Evolutionary conservation across 1,140 invertebrate genomes (phyloP).

Genomic region (Drosophila bifasciata): DNA sequence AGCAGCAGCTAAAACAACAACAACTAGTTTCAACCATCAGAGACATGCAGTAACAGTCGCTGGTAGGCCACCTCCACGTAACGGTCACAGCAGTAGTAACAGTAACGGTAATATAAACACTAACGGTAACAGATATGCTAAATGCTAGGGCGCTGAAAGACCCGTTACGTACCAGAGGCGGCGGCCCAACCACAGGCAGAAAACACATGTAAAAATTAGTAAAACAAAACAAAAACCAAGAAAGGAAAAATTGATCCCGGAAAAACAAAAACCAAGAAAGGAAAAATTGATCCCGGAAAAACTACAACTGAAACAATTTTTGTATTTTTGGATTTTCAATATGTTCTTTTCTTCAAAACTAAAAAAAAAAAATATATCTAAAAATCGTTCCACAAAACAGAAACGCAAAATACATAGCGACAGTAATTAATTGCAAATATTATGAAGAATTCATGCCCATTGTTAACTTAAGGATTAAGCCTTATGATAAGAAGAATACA

Average conservation of each 20-base stretch:
- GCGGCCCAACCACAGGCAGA: conserved; percentile 20
- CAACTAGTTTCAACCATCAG: conserved; percentile 56
- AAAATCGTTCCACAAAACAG: conserved; percentile 29
- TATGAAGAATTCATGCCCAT: conserved; percentile 29
- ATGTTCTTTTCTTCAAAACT: conserved; percentile 34
- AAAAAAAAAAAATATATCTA: too few relatives aligned
- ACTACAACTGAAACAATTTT: too few relatives aligned
- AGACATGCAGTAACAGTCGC: conserved; percentile 39
- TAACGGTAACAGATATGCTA: conserved; percentile 43
- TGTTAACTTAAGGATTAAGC: conserved; percentile 71
- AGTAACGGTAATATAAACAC: conserved; percentile 39
- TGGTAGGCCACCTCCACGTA: conserved; percentile 32
- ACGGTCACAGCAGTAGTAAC: conserved; percentile 38
- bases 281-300: too few relatives aligned
- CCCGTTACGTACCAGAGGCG: conserved; percentile 41
- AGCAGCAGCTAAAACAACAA: conserved; percentile 8
- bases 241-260: too few relatives aligned
- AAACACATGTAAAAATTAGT: conserved; percentile 33
- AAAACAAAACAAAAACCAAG: not conserved
- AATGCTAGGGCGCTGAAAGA: conserved; percentile 29
- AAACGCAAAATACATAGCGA: conserved; percentile 51
- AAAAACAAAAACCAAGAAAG: too few relatives aligned
- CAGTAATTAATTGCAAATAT: conserved; percentile 63
- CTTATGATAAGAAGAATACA: too few relatives aligned
- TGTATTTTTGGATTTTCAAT: conserved; percentile 4